phyloP scores from a whole-genome alignment of 2,888 invertebrate genomes.

The Lucinisca nassula region DNA sequence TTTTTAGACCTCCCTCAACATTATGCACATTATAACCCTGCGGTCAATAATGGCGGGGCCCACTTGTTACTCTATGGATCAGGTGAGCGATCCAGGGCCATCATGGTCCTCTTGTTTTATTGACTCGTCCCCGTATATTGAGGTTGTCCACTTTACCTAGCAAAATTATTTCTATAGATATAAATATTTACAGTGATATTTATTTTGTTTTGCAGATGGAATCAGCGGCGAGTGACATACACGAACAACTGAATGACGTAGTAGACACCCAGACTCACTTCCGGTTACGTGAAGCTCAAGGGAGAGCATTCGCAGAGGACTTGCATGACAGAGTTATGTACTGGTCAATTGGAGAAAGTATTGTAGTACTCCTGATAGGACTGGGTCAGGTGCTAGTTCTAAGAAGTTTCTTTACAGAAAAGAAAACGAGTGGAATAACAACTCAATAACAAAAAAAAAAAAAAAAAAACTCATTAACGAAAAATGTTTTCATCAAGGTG shows the following conservation, averaged over 20 bases:
- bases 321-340: slow-evolving; percentile 94
- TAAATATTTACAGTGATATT: slow-evolving; percentile 19
- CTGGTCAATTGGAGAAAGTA: slow-evolving; percentile 97
- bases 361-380: slow-evolving; percentile 94
- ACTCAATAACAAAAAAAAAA: background rate
- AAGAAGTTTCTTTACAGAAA: slow-evolving; percentile 96
- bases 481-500: no score
- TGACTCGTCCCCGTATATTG: no score
- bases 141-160: no score
- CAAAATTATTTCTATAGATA: background rate
- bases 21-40: no score
- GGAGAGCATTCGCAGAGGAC: slow-evolving; percentile 98
- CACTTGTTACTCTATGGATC: no score
- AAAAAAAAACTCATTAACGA: no score
- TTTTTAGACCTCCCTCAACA: no score
- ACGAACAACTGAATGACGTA: slow-evolving; percentile 95
- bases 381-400: slow-evolving; percentile 96
- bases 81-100: no score
- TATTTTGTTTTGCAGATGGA: slow-evolving; percentile 93
- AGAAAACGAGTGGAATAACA: slow-evolving; percentile 78
- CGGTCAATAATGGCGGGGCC: no score
- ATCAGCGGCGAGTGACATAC: slow-evolving; percentile 95
- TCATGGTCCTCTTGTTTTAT: no score
- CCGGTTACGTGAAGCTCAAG: slow-evolving; percentile 96
- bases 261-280: slow-evolving; percentile 99